Conservation (phyloP, 2,113 vertebrate genomes). For the Notarius lentiginosus region DNA sequence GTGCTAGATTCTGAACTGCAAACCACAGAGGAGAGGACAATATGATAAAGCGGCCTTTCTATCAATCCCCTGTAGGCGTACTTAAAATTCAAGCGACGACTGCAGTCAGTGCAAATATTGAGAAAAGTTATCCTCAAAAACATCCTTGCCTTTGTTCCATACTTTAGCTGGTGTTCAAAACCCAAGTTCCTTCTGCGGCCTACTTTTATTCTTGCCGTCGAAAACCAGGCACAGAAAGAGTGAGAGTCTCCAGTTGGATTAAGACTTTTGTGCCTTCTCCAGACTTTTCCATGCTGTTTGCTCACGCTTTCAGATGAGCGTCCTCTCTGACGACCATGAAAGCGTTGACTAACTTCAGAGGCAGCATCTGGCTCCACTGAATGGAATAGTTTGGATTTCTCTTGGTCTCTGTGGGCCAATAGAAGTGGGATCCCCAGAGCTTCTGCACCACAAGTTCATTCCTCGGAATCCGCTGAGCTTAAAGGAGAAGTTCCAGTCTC, state of each 20-base stretch:
- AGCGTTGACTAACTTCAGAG: constrained; percentile 39
- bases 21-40: background rate
- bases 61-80: background rate
- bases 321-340: constrained; percentile 35
- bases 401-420: constrained; percentile 40
- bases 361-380: constrained; percentile 63
- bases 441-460: constrained; percentile 43
- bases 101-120: background rate
- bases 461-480: constrained; percentile 33
- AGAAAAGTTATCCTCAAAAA: background rate
- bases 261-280: background rate
- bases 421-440: constrained; percentile 36
- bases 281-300: constrained; percentile 5
- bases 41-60: background rate
- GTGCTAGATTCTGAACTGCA: background rate
- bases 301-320: background rate
- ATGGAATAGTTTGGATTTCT: constrained; percentile 62
- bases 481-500: constrained; percentile 21
- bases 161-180: background rate
- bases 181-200: constrained; percentile 22
- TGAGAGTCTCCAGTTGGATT: constrained; percentile 9
- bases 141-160: constrained; percentile 10
- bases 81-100: background rate
- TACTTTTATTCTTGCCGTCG: background rate
- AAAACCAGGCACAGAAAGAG: constrained; percentile 1